These are phyloP conservation scores for Eira barbara DNA, from an alignment of 2,113 vertebrate genomes.

Conservation along the genomic window DNA sequence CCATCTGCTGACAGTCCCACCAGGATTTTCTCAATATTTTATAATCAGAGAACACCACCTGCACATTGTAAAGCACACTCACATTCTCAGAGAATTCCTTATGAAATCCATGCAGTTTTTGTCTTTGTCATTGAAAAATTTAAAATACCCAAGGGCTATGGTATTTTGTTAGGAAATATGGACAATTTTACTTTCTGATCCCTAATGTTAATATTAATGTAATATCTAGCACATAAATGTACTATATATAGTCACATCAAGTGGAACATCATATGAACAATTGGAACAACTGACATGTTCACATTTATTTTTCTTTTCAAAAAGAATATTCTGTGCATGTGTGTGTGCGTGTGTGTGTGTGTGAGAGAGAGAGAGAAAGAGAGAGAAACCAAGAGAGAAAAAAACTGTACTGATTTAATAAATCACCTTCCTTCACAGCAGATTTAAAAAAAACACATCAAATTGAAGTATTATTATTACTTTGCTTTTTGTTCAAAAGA, in stretches of 20 bases:
- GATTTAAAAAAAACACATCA: neutral
- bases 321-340: neutral
- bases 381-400: neutral
- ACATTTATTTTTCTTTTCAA: neutral
- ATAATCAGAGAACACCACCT: neutral
- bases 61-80: neutral
- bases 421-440: neutral
- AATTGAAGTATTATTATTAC: neutral
- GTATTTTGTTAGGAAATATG: neutral
- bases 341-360: neutral
- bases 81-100: neutral
- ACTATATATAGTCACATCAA: neutral
- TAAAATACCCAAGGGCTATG: neutral
- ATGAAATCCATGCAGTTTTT: neutral
- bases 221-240: neutral
- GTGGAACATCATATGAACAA: neutral
- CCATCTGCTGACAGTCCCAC: neutral
- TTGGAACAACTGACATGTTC: neutral
- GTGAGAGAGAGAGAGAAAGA: neutral
- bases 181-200: neutral
- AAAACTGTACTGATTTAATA: neutral
- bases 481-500: neutral
- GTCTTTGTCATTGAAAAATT: constrained; percentile 12
- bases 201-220: neutral
- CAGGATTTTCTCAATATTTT: neutral